Conservation (phyloP, 2,113 vertebrate genomes). For the Zosterops hypoxanthus region DNA sequence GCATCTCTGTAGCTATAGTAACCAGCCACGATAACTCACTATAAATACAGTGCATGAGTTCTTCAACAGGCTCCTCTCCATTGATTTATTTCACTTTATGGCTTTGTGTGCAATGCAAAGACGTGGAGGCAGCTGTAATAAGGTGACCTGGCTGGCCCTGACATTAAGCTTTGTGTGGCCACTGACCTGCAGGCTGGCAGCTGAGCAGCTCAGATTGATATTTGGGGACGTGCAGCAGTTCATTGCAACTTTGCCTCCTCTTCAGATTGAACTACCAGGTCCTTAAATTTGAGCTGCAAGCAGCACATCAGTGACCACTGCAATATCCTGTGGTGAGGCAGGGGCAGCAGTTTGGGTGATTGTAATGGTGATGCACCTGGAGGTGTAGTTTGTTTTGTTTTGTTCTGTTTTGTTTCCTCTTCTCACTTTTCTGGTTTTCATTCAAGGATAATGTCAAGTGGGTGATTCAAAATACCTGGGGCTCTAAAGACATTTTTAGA, state of each 20-base stretch:
- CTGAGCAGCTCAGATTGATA: background rate
- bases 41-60: slow-evolving; percentile 22
- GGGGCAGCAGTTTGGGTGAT: background rate
- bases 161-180: background rate
- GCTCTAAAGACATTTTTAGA: background rate
- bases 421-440: background rate
- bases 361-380: background rate
- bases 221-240: background rate
- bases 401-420: background rate
- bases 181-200: background rate
- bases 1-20: slow-evolving; percentile 64
- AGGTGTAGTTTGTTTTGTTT: background rate
- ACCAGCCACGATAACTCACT: slow-evolving; percentile 56
- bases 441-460: background rate
- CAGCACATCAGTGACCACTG: background rate
- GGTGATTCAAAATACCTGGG: background rate
- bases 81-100: slow-evolving; percentile 24
- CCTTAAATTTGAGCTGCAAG: background rate
- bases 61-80: slow-evolving; percentile 7
- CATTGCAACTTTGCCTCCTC: background rate
- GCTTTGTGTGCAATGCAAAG: background rate
- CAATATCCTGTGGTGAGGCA: background rate
- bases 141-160: background rate
- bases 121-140: background rate
- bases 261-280: background rate